A percentile compares a stretch with the other conserved stretches of the same genome.
These are phyloP conservation scores for Catocala fraxini DNA, from an alignment of 2,888 invertebrate species.

Conservation along the genomic window DNA sequence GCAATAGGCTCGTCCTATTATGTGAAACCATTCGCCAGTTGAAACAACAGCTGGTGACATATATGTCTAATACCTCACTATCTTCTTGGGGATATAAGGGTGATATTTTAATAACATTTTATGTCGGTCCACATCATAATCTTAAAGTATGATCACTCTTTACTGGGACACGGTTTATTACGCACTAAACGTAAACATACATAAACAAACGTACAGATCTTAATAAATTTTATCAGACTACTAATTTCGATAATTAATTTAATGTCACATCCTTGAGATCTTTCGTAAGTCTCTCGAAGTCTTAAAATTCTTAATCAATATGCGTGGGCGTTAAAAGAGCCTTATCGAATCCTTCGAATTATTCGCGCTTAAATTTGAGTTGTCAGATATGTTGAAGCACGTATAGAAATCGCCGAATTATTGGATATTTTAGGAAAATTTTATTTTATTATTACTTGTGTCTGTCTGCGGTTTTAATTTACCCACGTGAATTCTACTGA, in stretches of 20 bases:
- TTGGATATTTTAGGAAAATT: neutral
- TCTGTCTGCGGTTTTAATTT: neutral
- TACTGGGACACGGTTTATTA: too few relatives aligned
- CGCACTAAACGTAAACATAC: neutral
- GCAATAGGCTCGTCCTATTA: too few relatives aligned
- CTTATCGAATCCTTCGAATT: constrained; percentile 33
- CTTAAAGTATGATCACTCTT: too few relatives aligned
- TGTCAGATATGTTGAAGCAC: constrained; percentile 36
- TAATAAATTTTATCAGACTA: constrained; percentile 1
- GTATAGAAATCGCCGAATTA: constrained; percentile 24
- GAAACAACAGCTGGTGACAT: too few relatives aligned
- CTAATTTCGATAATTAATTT: constrained; percentile 5
- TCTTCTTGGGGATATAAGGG: too few relatives aligned
- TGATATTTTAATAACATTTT: too few relatives aligned
- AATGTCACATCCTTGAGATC: constrained; percentile 3
- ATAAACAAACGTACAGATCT: neutral
- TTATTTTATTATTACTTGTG: neutral
- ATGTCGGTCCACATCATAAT: too few relatives aligned
- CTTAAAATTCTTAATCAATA: constrained; percentile 6
- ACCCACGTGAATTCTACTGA: too few relatives aligned
- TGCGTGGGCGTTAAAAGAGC: constrained; percentile 20
- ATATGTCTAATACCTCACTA: too few relatives aligned
- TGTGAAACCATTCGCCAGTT: too few relatives aligned
- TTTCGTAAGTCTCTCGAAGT: constrained; percentile 1
- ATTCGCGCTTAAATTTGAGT: constrained; percentile 15